These are phyloP conservation scores for Acropora tenuis DNA, from an alignment of 64 coral and sea anemone genomes.

Conservation along the genomic window DNA sequence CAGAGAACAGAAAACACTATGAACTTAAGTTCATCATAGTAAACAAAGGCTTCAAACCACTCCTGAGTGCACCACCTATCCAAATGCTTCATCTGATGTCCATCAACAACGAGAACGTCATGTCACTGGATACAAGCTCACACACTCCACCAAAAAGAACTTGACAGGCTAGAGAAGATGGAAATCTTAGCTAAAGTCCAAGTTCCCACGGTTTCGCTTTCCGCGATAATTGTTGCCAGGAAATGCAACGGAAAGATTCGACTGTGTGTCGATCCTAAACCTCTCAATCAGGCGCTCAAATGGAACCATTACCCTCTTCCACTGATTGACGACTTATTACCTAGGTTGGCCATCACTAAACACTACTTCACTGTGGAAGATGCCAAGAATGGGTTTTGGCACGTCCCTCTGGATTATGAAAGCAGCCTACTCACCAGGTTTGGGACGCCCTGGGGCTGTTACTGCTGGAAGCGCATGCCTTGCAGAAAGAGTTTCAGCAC, in stretches of 20 bases:
- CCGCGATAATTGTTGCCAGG: neutral
- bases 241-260: conserved; percentile 15
- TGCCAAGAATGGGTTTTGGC: conserved; percentile 40
- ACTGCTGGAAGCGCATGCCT: neutral
- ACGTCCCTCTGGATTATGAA: neutral
- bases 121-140: conserved; percentile 7
- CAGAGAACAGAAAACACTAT: conserved; percentile 17
- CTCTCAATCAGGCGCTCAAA: conserved; percentile 12
- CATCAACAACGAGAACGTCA: conserved; percentile 48
- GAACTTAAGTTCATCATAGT: conserved; percentile 13
- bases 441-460: neutral
- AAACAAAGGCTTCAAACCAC: neutral
- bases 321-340: neutral
- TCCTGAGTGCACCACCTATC: conserved; percentile 34
- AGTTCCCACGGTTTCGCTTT: conserved; percentile 7
- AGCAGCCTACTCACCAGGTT: neutral
- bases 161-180: neutral
- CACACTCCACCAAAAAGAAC: neutral
- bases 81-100: conserved; percentile 42
- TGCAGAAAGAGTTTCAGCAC: neutral
- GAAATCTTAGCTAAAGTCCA: conserved; percentile 44
- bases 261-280: conserved; percentile 36
- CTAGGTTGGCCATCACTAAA: neutral
- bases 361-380: conserved; percentile 7
- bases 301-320: conserved; percentile 28